phyloP scores from a whole-genome alignment of 23 tunicate species.

The Halocynthia roretzi region DNA sequence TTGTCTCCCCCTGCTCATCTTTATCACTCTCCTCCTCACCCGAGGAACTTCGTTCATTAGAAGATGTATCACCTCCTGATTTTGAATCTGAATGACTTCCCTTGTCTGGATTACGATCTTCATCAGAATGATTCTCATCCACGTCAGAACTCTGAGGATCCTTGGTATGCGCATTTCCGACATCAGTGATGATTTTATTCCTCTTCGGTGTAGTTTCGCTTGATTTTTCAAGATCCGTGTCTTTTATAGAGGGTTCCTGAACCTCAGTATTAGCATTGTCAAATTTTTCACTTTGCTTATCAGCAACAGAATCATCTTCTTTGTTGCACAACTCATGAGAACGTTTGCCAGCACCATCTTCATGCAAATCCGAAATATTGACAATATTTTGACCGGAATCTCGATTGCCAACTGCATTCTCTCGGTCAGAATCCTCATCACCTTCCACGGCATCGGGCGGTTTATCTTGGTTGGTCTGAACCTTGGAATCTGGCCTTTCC shows the following conservation, averaged over 20 bases:
- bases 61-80: too few relatives aligned
- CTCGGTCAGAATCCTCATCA: background rate
- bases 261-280: too few relatives aligned
- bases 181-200: too few relatives aligned
- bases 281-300: background rate
- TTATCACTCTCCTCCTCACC: too few relatives aligned
- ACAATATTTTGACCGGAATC: background rate
- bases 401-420: background rate
- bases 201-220: too few relatives aligned
- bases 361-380: background rate
- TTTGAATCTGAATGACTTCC: too few relatives aligned
- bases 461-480: background rate
- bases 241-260: background rate
- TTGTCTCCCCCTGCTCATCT: too few relatives aligned
- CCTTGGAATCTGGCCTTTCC: background rate
- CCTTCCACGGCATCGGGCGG: background rate
- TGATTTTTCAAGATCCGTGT: background rate
- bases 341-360: background rate
- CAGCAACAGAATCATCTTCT: background rate
- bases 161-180: too few relatives aligned
- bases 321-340: background rate
- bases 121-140: too few relatives aligned
- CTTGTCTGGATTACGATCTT: too few relatives aligned
- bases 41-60: too few relatives aligned
- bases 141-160: too few relatives aligned